Evolutionary conservation across 1,140 invertebrate species (phyloP).

Genomic region (Trichonephila inaurata): DNA sequence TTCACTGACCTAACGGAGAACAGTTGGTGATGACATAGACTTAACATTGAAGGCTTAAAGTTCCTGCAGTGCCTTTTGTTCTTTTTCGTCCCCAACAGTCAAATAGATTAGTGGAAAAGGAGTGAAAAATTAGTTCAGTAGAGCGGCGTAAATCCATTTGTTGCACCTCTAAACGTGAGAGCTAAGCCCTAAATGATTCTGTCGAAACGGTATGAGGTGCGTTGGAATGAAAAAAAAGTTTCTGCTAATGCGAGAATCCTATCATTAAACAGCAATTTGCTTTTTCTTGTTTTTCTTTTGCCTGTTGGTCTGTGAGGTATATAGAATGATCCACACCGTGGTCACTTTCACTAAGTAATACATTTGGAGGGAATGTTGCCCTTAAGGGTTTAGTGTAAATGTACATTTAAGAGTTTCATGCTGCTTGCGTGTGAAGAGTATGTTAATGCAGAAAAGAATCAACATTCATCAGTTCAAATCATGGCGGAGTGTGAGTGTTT

Average conservation of each 20-base stretch:
- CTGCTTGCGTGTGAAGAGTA: no score
- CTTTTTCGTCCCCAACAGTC: not conserved
- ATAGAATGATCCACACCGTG: no score
- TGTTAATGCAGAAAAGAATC: no score
- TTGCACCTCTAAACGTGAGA: not conserved
- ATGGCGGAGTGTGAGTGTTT: no score
- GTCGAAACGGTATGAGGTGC: not conserved
- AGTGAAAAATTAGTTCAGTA: slow-evolving; percentile 11
- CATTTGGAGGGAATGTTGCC: no score
- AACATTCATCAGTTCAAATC: no score
- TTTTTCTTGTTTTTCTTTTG: not conserved
- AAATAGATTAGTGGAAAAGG: not conserved
- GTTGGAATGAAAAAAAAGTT: not conserved
- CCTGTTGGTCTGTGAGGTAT: no score
- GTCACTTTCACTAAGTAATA: no score
- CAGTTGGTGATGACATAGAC: not conserved
- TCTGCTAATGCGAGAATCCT: not conserved
- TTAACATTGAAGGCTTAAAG: not conserved
- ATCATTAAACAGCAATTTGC: slow-evolving; percentile 27
- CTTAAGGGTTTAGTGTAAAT: no score
- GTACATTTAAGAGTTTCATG: no score
- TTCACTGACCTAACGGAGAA: no score
- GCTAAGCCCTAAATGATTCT: slow-evolving; percentile 18
- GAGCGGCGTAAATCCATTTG: not conserved
- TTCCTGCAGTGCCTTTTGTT: not conserved